Evolutionary conservation across 2,113 vertebrate genomes (phyloP), one percentile per base, ranked within the genome.

Genomic region (Ictalurus punctatus): DNA sequence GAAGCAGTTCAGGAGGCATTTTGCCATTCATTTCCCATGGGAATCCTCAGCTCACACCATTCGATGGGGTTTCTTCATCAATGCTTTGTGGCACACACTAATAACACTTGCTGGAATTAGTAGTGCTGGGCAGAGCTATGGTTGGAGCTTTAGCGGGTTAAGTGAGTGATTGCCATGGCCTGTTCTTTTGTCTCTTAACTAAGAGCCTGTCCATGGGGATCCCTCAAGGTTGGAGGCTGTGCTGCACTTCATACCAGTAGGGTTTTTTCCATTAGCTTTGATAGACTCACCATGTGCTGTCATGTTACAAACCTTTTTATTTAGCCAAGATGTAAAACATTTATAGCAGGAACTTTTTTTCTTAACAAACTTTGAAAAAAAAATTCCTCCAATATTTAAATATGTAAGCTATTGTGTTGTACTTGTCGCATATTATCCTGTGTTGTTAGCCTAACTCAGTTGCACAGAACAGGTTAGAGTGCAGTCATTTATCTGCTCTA

Each of bases 131-230:
- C 13, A 74, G 30, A 87, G 92, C 91, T 25, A 88, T 92, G 93
- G 93, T 93, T 93, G 91, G 93, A 23, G 56, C 19, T 91, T 30
- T 82, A 71, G 52, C 2, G 19, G 30, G 59, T 92, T 44, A 86
- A 94, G 90, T 93, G 92, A 94, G 94, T 94, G 89, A 93, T 90
- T 84, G 61, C 59, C 73, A 34, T 19, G 86, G 82, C 90, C 73
- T 61, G 61, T 79, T 86, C 93, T 93, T 95, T 95, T 95, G 94
- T 95, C 92, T 93, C 92, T 76, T 94, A 95, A 95, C 84, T 95
- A 94, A 95, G 95, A 94, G 92, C 90, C 92, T 90, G 92, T 94
- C 92, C 92, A 90, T 86, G 90, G 92, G 92, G 93, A 93, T 87
- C 83, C 56, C 23, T 58, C 27, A 30, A 85, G 84, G 52, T 85